Conservation (phyloP, 2,113 vertebrate species). For the Seriola aureovittata region DNA sequence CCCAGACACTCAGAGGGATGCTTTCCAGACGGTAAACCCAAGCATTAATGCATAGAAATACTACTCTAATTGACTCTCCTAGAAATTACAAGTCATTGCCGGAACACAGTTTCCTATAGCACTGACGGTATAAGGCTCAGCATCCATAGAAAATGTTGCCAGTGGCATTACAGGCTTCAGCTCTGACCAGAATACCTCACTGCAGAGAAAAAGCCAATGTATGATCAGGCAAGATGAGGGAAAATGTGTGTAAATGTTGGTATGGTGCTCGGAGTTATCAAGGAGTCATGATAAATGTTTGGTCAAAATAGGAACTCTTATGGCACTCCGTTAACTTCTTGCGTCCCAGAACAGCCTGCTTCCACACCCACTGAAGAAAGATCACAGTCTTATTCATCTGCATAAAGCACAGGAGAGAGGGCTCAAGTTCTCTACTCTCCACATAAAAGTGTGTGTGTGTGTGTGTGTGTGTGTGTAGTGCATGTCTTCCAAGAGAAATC, state of each 20-base stretch:
- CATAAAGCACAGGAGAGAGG: conserved; percentile 10
- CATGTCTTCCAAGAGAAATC: conserved; percentile 28
- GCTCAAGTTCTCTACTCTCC: conserved; percentile 8
- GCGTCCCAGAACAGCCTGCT: neutral
- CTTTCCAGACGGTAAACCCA: conserved; percentile 15
- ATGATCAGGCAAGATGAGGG: neutral
- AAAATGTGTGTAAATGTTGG: neutral
- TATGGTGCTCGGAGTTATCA: neutral
- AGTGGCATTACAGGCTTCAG: neutral
- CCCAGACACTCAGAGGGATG: neutral
- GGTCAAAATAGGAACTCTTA: neutral
- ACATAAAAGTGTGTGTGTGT: conserved; percentile 6
- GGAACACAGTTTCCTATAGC: neutral
- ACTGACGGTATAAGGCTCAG: neutral
- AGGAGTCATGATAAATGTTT: neutral
- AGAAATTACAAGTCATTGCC: conserved; percentile 1
- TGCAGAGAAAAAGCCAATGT: neutral
- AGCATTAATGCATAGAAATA: conserved; percentile 35
- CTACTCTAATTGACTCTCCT: neutral
- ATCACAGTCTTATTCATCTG: conserved; percentile 37
- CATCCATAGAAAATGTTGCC: neutral
- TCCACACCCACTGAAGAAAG: conserved; percentile 23
- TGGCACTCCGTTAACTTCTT: neutral
- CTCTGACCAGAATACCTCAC: neutral
- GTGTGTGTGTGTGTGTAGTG: conserved; percentile 4